Percentiles rank a stretch among this genome's conserved stretches.
Conservation (phyloP, 1,140 invertebrate species). For the Lamellibrachia luymesi region DNA sequence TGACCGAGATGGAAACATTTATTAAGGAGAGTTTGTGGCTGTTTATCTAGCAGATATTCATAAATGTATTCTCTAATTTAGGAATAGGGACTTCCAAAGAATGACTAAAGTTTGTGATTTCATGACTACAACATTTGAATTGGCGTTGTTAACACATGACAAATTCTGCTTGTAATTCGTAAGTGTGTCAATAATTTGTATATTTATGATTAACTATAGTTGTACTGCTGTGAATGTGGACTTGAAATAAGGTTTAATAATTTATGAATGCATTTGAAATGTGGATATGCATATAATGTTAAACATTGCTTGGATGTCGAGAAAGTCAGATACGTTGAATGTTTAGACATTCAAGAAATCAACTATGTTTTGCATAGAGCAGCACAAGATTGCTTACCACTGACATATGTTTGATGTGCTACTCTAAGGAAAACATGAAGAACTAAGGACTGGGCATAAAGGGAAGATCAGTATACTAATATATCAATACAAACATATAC, state of each 20-base stretch:
- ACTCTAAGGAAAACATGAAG: neutral
- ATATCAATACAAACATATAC: neutral
- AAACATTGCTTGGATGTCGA: neutral
- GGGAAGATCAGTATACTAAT: neutral
- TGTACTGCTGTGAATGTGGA: no score
- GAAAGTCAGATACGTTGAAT: neutral
- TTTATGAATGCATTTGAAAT: no score
- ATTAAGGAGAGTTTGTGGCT: neutral
- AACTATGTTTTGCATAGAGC: neutral
- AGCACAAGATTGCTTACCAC: neutral
- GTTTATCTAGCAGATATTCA: neutral
- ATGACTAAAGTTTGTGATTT: no score
- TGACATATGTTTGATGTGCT: neutral
- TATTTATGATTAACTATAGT: neutral
- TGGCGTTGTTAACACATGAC: no score
- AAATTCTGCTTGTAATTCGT: neutral
- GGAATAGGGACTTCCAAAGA: no score
- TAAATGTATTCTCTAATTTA: neutral
- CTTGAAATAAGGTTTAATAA: no score
- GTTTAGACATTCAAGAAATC: neutral
- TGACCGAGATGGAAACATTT: neutral
- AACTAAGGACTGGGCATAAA: neutral
- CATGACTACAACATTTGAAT: no score
- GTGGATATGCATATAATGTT: neutral
- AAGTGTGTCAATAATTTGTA: slow-evolving; percentile 1